Percentiles rank a stretch among this genome's conserved stretches.
Conservation (phyloP, 2,888 invertebrate species). For the Phyto melanocephala region DNA sequence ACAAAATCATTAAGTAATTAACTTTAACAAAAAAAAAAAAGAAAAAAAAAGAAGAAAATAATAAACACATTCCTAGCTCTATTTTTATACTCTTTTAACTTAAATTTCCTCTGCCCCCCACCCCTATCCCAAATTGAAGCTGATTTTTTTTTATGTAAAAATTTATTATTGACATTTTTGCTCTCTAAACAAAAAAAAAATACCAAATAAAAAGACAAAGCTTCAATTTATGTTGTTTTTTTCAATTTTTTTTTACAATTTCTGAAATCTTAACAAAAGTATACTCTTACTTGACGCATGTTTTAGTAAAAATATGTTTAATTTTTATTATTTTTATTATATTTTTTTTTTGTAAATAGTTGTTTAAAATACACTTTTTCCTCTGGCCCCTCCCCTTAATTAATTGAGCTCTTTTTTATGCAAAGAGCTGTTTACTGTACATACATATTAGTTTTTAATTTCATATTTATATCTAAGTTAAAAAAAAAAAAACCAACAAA, state of each 20-base stretch:
- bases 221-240: conserved; percentile 45
- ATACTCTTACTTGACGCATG: conserved; percentile 59
- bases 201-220: conserved; percentile 57
- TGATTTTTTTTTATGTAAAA: conserved; percentile 51
- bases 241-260: too few species aligned
- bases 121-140: conserved; percentile 42
- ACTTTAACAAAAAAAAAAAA: conserved; percentile 29
- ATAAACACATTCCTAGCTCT: conserved; percentile 53
- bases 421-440: conserved; percentile 63
- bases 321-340: too few species aligned
- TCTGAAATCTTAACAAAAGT: too few species aligned
- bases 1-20: conserved; percentile 58
- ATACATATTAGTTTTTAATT: conserved; percentile 63
- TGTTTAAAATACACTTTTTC: not conserved
- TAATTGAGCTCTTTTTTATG: conserved; percentile 55
- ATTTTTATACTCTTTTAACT: not conserved
- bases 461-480: conserved; percentile 55
- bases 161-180: conserved; percentile 28
- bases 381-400: conserved; percentile 8
- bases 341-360: conserved; percentile 51
- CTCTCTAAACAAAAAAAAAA: conserved; percentile 32
- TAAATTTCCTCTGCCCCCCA: not conserved
- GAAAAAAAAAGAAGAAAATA: too few species aligned
- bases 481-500: conserved; percentile 49
- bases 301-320: conserved; percentile 12